A percentile compares a stretch with the other conserved stretches of the same genome.
These are phyloP conservation scores for Hylaeus volcanicus DNA, from an alignment of 1,140 invertebrate species.

Conservation along the genomic window DNA sequence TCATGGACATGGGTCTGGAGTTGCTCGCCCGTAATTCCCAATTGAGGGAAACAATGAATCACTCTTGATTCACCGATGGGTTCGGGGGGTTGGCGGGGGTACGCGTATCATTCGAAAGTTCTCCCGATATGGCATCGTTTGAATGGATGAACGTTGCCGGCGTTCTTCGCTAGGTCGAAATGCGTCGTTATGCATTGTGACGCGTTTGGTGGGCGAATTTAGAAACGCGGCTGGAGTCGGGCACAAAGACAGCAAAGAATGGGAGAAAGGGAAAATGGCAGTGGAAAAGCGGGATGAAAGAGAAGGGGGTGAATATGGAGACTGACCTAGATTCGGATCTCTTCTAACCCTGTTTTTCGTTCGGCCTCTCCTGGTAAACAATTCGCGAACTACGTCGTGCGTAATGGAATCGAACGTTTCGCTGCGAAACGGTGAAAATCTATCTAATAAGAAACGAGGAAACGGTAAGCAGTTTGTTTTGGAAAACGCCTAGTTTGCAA, in stretches of 20 bases:
- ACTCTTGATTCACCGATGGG: background rate
- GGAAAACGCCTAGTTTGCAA: background rate
- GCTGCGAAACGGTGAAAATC: slow-evolving; percentile 11
- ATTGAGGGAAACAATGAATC: background rate
- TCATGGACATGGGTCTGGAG: background rate
- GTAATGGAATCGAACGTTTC: slow-evolving; percentile 35
- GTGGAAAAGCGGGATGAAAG: background rate
- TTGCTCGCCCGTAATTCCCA: background rate
- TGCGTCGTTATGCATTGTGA: slow-evolving; percentile 58
- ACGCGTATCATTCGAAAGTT: background rate
- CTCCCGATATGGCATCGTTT: background rate
- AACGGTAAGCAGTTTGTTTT: background rate
- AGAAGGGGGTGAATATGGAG: slow-evolving; percentile 30
- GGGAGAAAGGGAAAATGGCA: slow-evolving; percentile 1
- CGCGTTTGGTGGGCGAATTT: slow-evolving; percentile 30
- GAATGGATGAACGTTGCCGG: slow-evolving; percentile 6
- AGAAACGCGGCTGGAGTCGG: slow-evolving; percentile 25
- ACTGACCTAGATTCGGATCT: slow-evolving; percentile 48
- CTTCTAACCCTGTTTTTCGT: slow-evolving; percentile 41
- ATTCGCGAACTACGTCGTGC: slow-evolving; percentile 25
- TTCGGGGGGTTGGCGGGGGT: no score
- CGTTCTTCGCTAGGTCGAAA: slow-evolving; percentile 29
- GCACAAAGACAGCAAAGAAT: slow-evolving; percentile 17
- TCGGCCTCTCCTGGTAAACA: slow-evolving; percentile 22
- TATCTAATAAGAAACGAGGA: slow-evolving; percentile 24